Evolutionary conservation across 2,797 vertebrate genomes (phyloP).

Genomic region (Lateolabrax maculatus): DNA sequence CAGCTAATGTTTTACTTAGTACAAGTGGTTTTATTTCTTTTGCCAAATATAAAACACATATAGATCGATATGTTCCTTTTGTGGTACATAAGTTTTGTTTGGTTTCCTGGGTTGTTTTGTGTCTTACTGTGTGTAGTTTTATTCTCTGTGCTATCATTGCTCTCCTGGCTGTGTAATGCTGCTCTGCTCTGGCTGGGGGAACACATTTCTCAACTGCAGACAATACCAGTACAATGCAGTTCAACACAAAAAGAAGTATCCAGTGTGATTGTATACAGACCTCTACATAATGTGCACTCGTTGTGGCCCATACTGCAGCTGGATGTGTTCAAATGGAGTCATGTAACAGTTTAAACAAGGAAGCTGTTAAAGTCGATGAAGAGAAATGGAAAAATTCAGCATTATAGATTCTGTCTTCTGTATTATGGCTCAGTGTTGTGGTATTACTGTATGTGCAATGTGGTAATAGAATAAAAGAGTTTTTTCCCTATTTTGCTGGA

Average conservation of each 20-base stretch:
- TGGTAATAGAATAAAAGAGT: slow-evolving; percentile 17
- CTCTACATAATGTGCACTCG: not conserved
- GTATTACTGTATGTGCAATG: not conserved
- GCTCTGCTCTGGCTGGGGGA: not conserved
- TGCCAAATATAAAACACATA: not conserved
- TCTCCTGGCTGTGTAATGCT: not conserved
- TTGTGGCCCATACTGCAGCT: not conserved
- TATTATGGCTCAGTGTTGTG: slow-evolving; percentile 1
- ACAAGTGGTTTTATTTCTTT: not conserved
- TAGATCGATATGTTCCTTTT: no score
- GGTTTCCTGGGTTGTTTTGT: not conserved
- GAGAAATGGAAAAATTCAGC: slow-evolving; percentile 22
- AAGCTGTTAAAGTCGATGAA: slow-evolving; percentile 8
- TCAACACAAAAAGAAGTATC: not conserved
- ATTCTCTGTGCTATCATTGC: not conserved
- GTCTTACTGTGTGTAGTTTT: not conserved
- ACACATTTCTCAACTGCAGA: not conserved
- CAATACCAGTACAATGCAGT: not conserved
- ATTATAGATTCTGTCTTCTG: not conserved
- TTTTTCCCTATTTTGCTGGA: not conserved
- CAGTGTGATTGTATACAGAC: not conserved
- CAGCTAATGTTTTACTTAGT: not conserved
- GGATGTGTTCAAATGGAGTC: slow-evolving; percentile 9
- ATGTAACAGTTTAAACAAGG: slow-evolving; percentile 15
- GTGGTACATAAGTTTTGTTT: not conserved